These are phyloP conservation scores for Steinernema carpocapsae DNA, from an alignment of 2,888 invertebrate genomes.

Conservation along the genomic window DNA sequence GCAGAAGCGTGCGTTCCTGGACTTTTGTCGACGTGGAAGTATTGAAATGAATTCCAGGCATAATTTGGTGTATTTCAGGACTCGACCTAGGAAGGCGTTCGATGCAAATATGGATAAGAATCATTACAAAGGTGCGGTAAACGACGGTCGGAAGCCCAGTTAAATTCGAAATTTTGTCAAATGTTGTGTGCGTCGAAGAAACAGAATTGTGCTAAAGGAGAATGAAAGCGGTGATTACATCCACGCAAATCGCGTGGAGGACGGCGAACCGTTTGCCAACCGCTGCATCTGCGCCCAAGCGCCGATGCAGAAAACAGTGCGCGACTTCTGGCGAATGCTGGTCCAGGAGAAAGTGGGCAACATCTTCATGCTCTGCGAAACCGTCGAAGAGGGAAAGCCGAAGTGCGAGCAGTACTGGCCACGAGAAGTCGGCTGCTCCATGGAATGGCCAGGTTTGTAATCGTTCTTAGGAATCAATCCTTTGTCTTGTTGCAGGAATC, in stretches of 20 bases:
- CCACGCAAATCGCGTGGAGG: constrained; percentile 41
- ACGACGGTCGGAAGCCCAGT: neutral
- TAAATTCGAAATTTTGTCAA: neutral
- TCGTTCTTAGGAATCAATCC: neutral
- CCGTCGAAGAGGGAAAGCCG: constrained; percentile 39
- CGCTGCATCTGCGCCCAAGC: constrained; percentile 41
- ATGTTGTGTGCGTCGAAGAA: constrained; percentile 40
- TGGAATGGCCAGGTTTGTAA: constrained; percentile 2
- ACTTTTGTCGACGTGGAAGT: neutral
- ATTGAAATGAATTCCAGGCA: neutral
- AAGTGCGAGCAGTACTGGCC: constrained; percentile 44
- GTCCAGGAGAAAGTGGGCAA: constrained; percentile 42
- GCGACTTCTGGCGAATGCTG: constrained; percentile 37
- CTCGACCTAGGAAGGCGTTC: neutral
- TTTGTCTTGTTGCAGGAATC: neutral
- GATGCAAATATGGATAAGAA: constrained; percentile 37
- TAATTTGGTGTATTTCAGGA: neutral
- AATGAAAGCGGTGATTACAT: constrained; percentile 40
- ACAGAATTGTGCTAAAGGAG: constrained; percentile 39
- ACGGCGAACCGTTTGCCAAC: constrained; percentile 37
- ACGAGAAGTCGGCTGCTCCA: constrained; percentile 6
- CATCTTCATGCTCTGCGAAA: constrained; percentile 44
- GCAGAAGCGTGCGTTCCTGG: neutral
- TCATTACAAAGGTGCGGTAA: constrained; percentile 21
- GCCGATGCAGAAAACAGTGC: neutral